These are phyloP conservation scores for Gracilinanus agilis DNA, from an alignment of 2,113 vertebrate species.

Conservation along the genomic window DNA sequence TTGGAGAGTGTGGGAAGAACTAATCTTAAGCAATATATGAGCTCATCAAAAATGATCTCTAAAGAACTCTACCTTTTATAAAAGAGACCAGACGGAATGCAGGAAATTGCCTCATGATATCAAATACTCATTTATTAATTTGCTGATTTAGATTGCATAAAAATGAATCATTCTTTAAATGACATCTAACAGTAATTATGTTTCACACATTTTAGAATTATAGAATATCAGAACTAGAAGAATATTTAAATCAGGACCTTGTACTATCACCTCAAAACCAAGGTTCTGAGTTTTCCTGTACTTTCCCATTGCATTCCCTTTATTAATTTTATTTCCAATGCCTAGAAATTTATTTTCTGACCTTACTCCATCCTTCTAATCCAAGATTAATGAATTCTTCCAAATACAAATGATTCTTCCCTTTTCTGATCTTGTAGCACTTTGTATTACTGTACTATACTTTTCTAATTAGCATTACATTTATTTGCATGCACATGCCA, in stretches of 20 bases:
- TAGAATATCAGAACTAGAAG: background rate
- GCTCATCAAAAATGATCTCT: background rate
- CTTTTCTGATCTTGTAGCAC: background rate
- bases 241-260: background rate
- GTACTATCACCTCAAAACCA: background rate
- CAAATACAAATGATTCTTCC: background rate
- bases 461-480: background rate
- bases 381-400: background rate
- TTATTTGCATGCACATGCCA: background rate
- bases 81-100: background rate
- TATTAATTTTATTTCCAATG: background rate
- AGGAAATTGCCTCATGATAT: background rate
- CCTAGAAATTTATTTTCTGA: background rate
- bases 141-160: background rate
- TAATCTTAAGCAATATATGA: background rate
- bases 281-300: background rate
- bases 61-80: background rate
- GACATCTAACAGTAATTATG: background rate
- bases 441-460: background rate
- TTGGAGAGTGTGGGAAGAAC: background rate
- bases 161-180: background rate
- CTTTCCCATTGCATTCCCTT: background rate
- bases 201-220: background rate
- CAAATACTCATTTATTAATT: background rate
- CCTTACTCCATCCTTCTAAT: background rate